Base-by-base conservation (phyloP, 2,888 invertebrate species). In the Lycaena phlaeas region DNA sequence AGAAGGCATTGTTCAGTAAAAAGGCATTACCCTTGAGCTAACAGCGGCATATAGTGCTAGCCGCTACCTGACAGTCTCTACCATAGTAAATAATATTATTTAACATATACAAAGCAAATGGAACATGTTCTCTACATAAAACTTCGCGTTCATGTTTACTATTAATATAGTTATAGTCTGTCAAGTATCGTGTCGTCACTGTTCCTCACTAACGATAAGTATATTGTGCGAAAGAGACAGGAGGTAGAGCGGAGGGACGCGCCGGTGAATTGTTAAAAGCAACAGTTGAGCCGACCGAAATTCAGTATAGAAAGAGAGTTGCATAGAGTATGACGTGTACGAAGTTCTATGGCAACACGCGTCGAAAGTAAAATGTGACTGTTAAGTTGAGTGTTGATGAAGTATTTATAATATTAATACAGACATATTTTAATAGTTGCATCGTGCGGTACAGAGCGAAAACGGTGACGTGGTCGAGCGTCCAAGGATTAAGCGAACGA, bases 181-280 rank as follows among this genome's bases (percentile, higher is more conserved):
- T 57, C 57, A 14, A 31, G 17, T 17, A 18, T 22, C 18, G 4
- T 18, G 64, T 68, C 59, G 53, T 79, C 76, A 52, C 73, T 59
- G 62, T 67, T 66, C 55, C 54, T 60, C 63, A 44, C 49, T 57
- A 49, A 42, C 38, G 41, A 46, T 42, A 41, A 54, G 55, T 51
- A 41, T 47, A 38, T 49, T 30, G 76, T 55, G 61, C 41, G 71
- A 81, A 59, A 52, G 79, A 73, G 79, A 81, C 48, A 50, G 56
- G 48, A 14, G 41, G 30, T 29, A 27, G 43, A 45, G 72, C 60
- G 73, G 72, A 74, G 74, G 75, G 76, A 68, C 67, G 52, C 61
- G 42, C 49, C 61, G 61, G 52, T 66, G 76, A 78, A 73, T 74
- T 84, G 76, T 82, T 84, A 84, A 78, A 84, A 84, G 73, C 82